Conservation (phyloP, 2,113 vertebrate species). For the Plectropomus leopardus region DNA sequence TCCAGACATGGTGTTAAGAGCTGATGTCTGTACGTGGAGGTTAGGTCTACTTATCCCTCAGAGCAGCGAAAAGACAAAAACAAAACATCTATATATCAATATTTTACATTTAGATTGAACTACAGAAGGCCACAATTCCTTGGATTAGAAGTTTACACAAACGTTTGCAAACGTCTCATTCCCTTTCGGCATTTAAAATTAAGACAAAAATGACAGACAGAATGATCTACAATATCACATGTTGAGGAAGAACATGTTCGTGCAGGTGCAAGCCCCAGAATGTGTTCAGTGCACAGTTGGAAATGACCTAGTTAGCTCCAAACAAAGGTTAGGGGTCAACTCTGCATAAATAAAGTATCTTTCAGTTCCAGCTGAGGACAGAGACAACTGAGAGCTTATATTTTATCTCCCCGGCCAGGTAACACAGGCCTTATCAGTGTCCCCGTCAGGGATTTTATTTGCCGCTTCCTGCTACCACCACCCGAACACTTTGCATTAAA, state of each 20-base stretch:
- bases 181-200: neutral
- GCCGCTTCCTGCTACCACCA: constrained; percentile 55
- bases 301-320: constrained; percentile 59
- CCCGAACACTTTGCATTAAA: constrained; percentile 75
- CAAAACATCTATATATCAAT: neutral
- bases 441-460: constrained; percentile 31
- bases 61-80: constrained; percentile 20
- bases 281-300: constrained; percentile 37
- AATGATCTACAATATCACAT: constrained; percentile 19
- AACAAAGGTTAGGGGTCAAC: constrained; percentile 61
- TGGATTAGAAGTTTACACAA: neutral
- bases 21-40: constrained; percentile 59
- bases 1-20: constrained; percentile 73
- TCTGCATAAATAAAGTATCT: constrained; percentile 39
- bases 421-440: constrained; percentile 58
- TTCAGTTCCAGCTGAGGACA: constrained; percentile 14
- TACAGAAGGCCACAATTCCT: neutral
- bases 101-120: neutral
- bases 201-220: constrained; percentile 1
- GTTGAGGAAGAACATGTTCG: constrained; percentile 2
- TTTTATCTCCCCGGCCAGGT: constrained; percentile 53
- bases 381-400: constrained; percentile 22
- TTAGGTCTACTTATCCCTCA: constrained; percentile 47
- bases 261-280: constrained; percentile 61
- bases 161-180: neutral